Percentiles rank a stretch among this genome's conserved stretches.
Conservation (phyloP, 2,797 vertebrate species). For the Rhinella marina region DNA sequence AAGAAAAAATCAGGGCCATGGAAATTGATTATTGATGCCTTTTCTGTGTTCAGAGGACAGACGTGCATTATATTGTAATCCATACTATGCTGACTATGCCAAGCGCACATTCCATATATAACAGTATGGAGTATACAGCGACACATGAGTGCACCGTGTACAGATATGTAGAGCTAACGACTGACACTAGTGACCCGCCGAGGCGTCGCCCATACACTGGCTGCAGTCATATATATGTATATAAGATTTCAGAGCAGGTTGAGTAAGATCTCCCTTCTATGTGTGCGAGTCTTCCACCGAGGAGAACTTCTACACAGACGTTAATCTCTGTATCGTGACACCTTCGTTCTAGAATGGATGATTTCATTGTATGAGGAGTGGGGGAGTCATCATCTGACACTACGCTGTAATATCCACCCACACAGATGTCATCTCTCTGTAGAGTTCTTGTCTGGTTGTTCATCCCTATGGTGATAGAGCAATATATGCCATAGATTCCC, state of each 20-base stretch:
- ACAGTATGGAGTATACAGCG: not conserved
- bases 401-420: not conserved
- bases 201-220: not conserved
- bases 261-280: not conserved
- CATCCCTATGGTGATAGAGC: constrained; percentile 10
- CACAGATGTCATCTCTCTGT: constrained; percentile 14
- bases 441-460: constrained; percentile 20
- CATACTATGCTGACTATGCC: constrained; percentile 9
- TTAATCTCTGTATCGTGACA: constrained; percentile 17
- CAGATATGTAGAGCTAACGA: not conserved
- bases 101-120: not conserved
- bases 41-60: not conserved
- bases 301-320: constrained; percentile 10
- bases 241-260: not conserved
- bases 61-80: no score
- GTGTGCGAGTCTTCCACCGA: constrained; percentile 41
- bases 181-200: not conserved
- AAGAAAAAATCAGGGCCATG: no score
- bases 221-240: not conserved
- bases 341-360: constrained; percentile 17
- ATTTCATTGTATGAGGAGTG: constrained; percentile 17
- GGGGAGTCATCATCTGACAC: constrained; percentile 24
- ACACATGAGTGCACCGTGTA: not conserved
- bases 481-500: not conserved
- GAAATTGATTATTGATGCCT: not conserved